Evolutionary conservation across 2,113 vertebrate species (phyloP).

Genomic region (Oreochromis tanganicae): DNA sequence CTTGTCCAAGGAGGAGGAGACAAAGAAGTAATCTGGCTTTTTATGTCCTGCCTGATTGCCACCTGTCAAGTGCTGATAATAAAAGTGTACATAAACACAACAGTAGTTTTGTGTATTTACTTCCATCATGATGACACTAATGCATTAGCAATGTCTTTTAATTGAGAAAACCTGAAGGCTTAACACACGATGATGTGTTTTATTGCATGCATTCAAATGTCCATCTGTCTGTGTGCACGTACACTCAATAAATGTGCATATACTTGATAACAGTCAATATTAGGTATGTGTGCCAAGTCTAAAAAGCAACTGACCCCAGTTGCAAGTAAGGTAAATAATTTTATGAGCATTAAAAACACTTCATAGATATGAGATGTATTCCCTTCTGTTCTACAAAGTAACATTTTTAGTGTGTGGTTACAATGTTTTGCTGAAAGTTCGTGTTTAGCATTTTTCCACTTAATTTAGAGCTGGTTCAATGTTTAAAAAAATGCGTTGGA

Average conservation of each 20-base stretch:
- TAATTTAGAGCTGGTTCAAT: neutral
- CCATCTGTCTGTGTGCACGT: neutral
- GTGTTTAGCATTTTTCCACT: neutral
- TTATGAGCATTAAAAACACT: neutral
- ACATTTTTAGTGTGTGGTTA: neutral
- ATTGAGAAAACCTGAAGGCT: neutral
- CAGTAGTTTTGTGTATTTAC: neutral
- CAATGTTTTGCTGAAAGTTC: neutral
- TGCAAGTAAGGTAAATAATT: too few relatives aligned
- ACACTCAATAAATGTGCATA: neutral
- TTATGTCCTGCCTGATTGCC: constrained; percentile 9
- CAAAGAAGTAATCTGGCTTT: constrained; percentile 80
- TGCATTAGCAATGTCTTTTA: neutral
- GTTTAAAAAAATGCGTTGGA: neutral
- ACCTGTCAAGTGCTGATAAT: constrained; percentile 47
- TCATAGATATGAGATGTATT: neutral
- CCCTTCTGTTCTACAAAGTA: neutral
- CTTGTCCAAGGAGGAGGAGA: constrained; percentile 93
- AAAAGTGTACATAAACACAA: constrained; percentile 70
- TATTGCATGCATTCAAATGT: neutral
- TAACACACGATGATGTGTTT: neutral
- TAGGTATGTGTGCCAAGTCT: neutral
- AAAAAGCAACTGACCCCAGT: neutral
- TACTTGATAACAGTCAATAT: accelerated
- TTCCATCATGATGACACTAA: neutral